Evolutionary conservation across 2,113 vertebrate genomes (phyloP).

Genomic region (Poecile atricapillus): DNA sequence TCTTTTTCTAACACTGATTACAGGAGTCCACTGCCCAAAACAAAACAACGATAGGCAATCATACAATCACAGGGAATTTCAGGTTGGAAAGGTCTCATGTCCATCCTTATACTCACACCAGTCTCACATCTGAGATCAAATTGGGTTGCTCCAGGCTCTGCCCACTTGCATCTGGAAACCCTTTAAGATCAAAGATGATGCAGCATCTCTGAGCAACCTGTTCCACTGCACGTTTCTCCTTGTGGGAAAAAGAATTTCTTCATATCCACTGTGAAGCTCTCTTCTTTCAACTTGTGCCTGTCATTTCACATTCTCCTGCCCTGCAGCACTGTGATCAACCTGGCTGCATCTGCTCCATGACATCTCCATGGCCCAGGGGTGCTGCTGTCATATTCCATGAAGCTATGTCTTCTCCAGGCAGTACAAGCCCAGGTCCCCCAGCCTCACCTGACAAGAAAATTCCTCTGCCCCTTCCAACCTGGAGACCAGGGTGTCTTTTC

Average conservation of each 20-base stretch:
- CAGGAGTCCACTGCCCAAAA: neutral
- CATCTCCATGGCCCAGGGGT: fast-evolving
- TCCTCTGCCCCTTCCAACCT: neutral
- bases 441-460: neutral
- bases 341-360: neutral
- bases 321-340: neutral
- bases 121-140: neutral
- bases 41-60: fast-evolving
- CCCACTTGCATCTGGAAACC: neutral
- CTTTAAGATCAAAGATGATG: neutral
- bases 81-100: fast-evolving
- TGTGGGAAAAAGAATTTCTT: neutral
- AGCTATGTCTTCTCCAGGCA: neutral
- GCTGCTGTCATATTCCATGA: neutral
- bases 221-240: neutral
- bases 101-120: neutral
- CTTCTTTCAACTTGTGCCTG: neutral
- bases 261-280: neutral
- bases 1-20: neutral
- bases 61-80: neutral
- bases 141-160: neutral
- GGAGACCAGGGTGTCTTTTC: neutral
- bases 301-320: neutral
- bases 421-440: neutral
- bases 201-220: neutral